Evolutionary conservation across 2,113 vertebrate genomes (phyloP).

Genomic region (Baryphthengus martii): DNA sequence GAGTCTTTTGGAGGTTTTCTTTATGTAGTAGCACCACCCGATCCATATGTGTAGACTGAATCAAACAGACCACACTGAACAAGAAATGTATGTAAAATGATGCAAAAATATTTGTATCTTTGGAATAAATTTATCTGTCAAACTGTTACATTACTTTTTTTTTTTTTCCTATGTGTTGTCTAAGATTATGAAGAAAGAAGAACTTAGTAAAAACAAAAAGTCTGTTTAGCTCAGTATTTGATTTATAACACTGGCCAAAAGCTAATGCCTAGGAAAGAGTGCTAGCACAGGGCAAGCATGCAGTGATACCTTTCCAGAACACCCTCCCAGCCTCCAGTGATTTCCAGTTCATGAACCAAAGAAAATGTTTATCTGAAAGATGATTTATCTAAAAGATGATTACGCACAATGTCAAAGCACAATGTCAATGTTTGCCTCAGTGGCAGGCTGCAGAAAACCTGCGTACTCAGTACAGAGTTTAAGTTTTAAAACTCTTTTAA

Average conservation of each 20-base stretch:
- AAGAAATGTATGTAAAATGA: neutral
- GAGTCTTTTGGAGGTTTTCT: neutral
- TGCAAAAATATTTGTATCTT: neutral
- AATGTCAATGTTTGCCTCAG: neutral
- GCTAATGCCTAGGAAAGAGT: neutral
- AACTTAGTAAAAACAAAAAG: neutral
- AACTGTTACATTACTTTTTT: neutral
- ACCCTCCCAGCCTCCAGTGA: neutral
- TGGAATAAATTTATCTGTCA: neutral
- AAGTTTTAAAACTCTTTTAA: neutral
- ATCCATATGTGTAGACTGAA: neutral
- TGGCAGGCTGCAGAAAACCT: neutral
- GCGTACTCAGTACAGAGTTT: neutral
- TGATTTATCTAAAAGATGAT: neutral
- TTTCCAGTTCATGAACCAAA: neutral
- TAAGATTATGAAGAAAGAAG: neutral
- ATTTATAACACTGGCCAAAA: neutral
- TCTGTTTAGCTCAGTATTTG: neutral
- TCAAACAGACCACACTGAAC: neutral
- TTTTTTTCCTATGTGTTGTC: neutral
- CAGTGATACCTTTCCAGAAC: neutral
- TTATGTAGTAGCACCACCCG: neutral
- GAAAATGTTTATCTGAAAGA: neutral
- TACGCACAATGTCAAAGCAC: neutral
- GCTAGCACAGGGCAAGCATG: neutral